Percentiles rank a stretch among this genome's conserved stretches.
phyloP scores from a whole-genome alignment of 2,888 invertebrate genomes.

The Tachina lurida region DNA sequence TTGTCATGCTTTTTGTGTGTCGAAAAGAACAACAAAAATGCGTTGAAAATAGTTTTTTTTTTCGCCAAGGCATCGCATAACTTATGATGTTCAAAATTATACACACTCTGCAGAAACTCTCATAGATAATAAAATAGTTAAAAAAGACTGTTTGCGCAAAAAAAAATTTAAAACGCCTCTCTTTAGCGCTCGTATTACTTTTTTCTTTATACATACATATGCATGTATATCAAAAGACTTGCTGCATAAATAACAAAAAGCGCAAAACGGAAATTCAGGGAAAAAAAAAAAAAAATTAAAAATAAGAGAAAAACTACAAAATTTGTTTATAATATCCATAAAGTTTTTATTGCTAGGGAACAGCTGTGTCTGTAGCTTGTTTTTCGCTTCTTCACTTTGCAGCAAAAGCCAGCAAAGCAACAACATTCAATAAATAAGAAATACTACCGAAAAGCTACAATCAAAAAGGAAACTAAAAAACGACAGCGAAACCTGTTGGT shows the following conservation, averaged over 20 bases:
- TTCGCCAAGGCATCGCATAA: slow-evolving; percentile 59
- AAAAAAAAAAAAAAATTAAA: slow-evolving; percentile 36
- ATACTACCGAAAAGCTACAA: slow-evolving; percentile 67
- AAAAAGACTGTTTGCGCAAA: slow-evolving; percentile 39
- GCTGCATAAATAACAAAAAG: slow-evolving; percentile 55
- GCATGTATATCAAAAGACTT: slow-evolving; percentile 34
- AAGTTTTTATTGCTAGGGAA: slow-evolving; percentile 72
- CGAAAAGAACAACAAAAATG: slow-evolving; percentile 29
- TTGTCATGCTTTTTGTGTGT: slow-evolving; percentile 79
- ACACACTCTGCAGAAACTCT: slow-evolving; percentile 67
- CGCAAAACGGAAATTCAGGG: slow-evolving; percentile 76
- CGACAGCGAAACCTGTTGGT: slow-evolving; percentile 80
- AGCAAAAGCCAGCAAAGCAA: slow-evolving; percentile 57
- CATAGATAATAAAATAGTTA: slow-evolving; percentile 68
- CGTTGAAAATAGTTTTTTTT: slow-evolving; percentile 65
- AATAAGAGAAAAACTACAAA: slow-evolving; percentile 66
- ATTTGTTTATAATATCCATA: slow-evolving; percentile 73
- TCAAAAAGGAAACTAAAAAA: slow-evolving; percentile 49
- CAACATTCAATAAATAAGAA: slow-evolving; percentile 34
- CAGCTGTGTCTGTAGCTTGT: slow-evolving; percentile 68
- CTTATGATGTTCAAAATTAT: slow-evolving; percentile 65
- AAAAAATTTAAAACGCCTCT: slow-evolving; percentile 80
- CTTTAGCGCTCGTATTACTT: slow-evolving; percentile 80
- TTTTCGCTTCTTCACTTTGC: slow-evolving; percentile 49
- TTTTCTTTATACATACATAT: not conserved